These are phyloP conservation scores for Phrynocephalus forsythii DNA, from an alignment of 2,797 vertebrate species.

Conservation along the genomic window DNA sequence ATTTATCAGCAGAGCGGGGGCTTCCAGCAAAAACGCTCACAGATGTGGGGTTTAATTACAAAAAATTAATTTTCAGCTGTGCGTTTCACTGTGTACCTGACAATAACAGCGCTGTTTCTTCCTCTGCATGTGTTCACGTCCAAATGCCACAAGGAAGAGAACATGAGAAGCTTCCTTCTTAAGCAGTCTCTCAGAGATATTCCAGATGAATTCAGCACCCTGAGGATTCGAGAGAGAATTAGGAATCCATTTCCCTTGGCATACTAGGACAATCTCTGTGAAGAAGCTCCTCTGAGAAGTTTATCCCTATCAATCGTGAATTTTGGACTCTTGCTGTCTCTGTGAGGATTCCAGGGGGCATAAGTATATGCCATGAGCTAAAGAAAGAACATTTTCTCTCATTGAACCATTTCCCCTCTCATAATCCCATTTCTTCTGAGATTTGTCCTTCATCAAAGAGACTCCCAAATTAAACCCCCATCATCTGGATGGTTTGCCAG, in stretches of 20 bases:
- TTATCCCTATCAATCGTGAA: too few relatives aligned
- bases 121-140: slow-evolving; percentile 27
- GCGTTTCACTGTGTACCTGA: slow-evolving; percentile 64
- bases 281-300: background rate
- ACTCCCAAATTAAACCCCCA: too few relatives aligned
- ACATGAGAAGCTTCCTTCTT: slow-evolving; percentile 21
- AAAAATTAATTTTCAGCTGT: slow-evolving; percentile 74
- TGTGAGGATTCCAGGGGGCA: too few relatives aligned
- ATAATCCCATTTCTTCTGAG: too few relatives aligned
- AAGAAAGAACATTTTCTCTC: too few relatives aligned
- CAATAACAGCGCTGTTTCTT: background rate
- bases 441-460: too few relatives aligned
- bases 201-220: slow-evolving; percentile 3
- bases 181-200: background rate
- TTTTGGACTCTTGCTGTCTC: too few relatives aligned
- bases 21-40: slow-evolving; percentile 66
- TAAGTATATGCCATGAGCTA: too few relatives aligned
- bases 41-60: slow-evolving; percentile 82
- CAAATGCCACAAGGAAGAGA: slow-evolving; percentile 43
- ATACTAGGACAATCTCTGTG: background rate
- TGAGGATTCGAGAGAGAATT: background rate
- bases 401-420: too few relatives aligned
- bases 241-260: background rate
- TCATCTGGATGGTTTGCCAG: too few relatives aligned
- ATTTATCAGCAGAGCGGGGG: slow-evolving; percentile 65